Evolutionary conservation across 2,113 vertebrate genomes (phyloP).

Genomic region (Elephantulus edwardii): DNA sequence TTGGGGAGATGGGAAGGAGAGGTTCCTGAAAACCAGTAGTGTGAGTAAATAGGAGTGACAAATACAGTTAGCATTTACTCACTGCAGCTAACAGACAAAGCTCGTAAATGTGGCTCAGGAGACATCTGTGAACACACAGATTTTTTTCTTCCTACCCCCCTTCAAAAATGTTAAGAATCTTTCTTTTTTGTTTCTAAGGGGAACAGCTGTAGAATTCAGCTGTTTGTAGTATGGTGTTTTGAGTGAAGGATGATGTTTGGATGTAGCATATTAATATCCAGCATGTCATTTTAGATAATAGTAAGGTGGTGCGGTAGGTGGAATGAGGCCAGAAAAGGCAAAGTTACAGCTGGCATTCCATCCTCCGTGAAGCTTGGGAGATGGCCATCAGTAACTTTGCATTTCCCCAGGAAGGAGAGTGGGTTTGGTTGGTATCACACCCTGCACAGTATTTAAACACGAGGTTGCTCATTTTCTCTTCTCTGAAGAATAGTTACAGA

Average conservation of each 20-base stretch:
- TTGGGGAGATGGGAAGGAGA: constrained; percentile 61
- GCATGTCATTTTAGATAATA: constrained; percentile 40
- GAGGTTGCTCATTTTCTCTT: constrained; percentile 45
- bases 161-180: constrained; percentile 68
- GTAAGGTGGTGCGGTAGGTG: constrained; percentile 36
- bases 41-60: constrained; percentile 3
- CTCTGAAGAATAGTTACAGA: not conserved
- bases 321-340: constrained; percentile 59
- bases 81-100: not conserved
- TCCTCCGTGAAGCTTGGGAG: constrained; percentile 53
- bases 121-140: constrained; percentile 54
- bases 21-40: constrained; percentile 57
- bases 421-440: constrained; percentile 53
- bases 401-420: constrained; percentile 77
- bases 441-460: constrained; percentile 57
- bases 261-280: constrained; percentile 16
- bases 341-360: constrained; percentile 61
- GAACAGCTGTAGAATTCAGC: constrained; percentile 51
- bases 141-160: not conserved
- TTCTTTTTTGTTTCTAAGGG: constrained; percentile 55
- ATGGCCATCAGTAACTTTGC: constrained; percentile 67
- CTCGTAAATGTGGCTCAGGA: not conserved
- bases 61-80: not conserved
- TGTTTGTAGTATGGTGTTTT: constrained; percentile 43
- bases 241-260: constrained; percentile 50